A percentile compares a stretch with the other conserved stretches of the same genome.
These are phyloP conservation scores for Microctenopoma lineatum DNA, from an alignment of 2,797 vertebrate species.

Conservation along the genomic window DNA sequence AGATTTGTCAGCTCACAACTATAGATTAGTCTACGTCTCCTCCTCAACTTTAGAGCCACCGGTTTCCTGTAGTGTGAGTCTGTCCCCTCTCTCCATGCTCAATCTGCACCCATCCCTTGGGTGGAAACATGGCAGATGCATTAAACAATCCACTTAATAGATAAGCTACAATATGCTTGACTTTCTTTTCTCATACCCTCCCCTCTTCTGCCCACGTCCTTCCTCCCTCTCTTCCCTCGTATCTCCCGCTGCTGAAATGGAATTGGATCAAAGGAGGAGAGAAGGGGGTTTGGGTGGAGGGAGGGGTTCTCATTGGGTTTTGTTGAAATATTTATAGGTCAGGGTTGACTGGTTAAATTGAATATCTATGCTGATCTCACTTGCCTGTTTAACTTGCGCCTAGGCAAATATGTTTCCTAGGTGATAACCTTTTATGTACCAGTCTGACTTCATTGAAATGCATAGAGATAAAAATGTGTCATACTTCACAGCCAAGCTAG, in stretches of 20 bases:
- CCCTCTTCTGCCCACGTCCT: conserved; percentile 45
- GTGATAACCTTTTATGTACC: conserved; percentile 99
- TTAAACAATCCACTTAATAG: conserved; percentile 98
- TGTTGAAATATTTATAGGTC: conserved; percentile 99
- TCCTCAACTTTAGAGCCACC: conserved; percentile 90
- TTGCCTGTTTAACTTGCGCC: conserved; percentile 99
- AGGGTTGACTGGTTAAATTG: conserved; percentile 99
- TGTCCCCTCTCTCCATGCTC: conserved; percentile 80
- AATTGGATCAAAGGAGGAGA: conserved; percentile 95
- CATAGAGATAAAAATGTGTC: conserved; percentile 99
- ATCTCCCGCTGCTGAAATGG: conserved; percentile 94
- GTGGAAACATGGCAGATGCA: conserved; percentile 91
- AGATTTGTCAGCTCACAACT: conserved; percentile 93
- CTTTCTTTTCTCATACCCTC: conserved; percentile 88
- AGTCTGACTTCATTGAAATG: conserved; percentile 99
- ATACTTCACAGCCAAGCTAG: conserved; percentile 92
- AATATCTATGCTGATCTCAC: conserved; percentile 99
- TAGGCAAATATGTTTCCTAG: conserved; percentile 99
- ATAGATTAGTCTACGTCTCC: conserved; percentile 93
- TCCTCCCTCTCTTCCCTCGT: conserved; percentile 71
- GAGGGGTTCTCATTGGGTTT: conserved; percentile 95
- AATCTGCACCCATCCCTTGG: conserved; percentile 76
- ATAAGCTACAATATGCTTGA: conserved; percentile 94
- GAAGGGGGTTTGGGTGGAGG: conserved; percentile 58
- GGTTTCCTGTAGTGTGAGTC: conserved; percentile 90